These are phyloP conservation scores for Clupea harengus DNA, from an alignment of 2,113 vertebrate genomes.

Conservation along the genomic window DNA sequence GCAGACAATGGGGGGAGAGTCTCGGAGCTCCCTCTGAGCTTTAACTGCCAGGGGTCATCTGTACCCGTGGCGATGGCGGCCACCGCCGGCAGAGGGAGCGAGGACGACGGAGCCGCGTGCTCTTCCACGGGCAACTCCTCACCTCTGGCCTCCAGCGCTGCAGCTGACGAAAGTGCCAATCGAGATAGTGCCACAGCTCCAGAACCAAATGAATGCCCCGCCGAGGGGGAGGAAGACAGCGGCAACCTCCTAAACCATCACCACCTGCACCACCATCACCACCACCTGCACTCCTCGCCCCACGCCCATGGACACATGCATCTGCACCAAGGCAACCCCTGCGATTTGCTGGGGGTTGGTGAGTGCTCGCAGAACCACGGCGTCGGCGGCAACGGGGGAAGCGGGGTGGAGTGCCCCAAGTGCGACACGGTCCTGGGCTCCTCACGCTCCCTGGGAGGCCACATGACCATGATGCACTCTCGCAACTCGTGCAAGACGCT, in stretches of 20 bases:
- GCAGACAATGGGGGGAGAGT: conserved; percentile 87
- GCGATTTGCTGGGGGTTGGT: conserved; percentile 79
- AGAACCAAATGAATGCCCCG: conserved; percentile 96
- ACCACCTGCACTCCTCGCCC: conserved; percentile 72
- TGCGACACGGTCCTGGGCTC: conserved; percentile 97
- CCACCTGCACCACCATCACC: conserved; percentile 72
- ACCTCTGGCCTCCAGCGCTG: conserved; percentile 68
- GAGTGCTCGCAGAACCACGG: conserved; percentile 94
- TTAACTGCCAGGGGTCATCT: conserved; percentile 91
- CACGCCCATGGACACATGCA: conserved; percentile 67
- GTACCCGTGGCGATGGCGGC: conserved; percentile 73
- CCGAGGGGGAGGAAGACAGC: conserved; percentile 89
- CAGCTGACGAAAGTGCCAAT: conserved; percentile 98
- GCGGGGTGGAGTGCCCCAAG: conserved; percentile 96
- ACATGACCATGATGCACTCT: conserved; percentile 99
- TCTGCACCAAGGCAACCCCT: conserved; percentile 60
- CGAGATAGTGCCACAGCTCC: conserved; percentile 97
- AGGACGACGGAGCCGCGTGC: conserved; percentile 79
- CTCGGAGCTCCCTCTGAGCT: conserved; percentile 87
- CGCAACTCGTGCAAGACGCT: conserved; percentile 99
- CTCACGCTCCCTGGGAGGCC: conserved; percentile 93
- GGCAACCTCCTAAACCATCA: conserved; percentile 79
- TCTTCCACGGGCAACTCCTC: conserved; percentile 66
- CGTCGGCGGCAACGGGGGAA: conserved; percentile 66
- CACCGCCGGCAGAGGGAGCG: conserved; percentile 81